These are phyloP conservation scores for Sapayoa aenigma DNA, from an alignment of 2,113 vertebrate species.

Conservation along the genomic window DNA sequence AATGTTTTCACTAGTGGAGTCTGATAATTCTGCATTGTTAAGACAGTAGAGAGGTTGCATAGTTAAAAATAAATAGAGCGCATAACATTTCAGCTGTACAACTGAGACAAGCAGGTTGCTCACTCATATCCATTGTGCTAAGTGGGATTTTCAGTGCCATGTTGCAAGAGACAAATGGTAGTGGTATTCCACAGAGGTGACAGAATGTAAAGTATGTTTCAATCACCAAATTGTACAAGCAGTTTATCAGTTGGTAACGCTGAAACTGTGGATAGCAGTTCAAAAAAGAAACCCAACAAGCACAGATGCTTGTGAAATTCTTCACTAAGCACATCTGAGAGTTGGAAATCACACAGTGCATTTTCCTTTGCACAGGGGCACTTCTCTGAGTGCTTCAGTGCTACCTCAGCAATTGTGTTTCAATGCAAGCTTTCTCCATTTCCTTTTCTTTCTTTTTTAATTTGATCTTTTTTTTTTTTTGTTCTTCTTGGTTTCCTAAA, in stretches of 20 bases:
- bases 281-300: background rate
- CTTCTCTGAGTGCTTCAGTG: background rate
- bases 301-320: background rate
- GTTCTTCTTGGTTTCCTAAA: background rate
- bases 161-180: background rate
- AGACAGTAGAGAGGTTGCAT: background rate
- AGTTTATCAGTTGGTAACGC: background rate
- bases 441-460: background rate
- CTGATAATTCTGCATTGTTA: background rate
- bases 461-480: background rate
- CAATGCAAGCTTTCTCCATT: background rate
- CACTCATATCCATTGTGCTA: background rate
- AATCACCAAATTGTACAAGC: background rate
- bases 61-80: background rate
- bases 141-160: background rate
- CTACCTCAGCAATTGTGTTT: background rate
- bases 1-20: background rate
- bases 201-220: background rate
- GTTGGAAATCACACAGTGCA: background rate
- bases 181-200: background rate
- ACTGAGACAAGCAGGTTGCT: background rate
- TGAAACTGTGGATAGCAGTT: background rate
- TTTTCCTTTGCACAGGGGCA: background rate
- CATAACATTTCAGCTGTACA: background rate
- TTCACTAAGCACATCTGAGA: background rate